A percentile compares a stretch with the other conserved stretches of the same genome.
phyloP scores from a whole-genome alignment of 2,797 vertebrate genomes.

The Cyclura pinguis region DNA sequence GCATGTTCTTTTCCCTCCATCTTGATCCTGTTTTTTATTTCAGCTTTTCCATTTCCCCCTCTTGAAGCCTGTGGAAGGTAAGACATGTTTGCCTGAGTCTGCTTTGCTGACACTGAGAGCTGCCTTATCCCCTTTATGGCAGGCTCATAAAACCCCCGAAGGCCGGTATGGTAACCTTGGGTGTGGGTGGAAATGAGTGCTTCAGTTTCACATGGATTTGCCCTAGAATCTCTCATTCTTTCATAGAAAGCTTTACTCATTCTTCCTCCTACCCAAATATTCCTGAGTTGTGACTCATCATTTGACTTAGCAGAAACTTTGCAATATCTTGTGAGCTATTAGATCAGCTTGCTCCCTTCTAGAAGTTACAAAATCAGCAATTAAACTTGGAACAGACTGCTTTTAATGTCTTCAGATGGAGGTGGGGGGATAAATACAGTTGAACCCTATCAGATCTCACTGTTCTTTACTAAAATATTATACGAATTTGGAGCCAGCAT shows the following conservation, averaged over 20 bases:
- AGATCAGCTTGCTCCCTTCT: fast-evolving
- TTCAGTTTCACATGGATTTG: conserved; percentile 11
- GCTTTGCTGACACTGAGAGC: background rate
- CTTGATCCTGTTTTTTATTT: background rate
- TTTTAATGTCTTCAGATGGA: background rate
- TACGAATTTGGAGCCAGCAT: no score
- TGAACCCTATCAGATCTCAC: background rate
- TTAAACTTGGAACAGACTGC: background rate
- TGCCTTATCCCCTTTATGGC: background rate
- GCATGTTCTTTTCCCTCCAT: background rate
- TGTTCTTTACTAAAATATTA: background rate
- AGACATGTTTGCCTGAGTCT: background rate
- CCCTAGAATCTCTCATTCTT: background rate
- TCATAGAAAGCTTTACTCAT: background rate
- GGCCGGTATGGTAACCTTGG: background rate
- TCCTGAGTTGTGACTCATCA: conserved; percentile 31
- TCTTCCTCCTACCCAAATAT: no score
- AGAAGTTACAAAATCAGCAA: background rate
- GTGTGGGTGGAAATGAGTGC: background rate
- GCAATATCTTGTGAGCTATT: no score
- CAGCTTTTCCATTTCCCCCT: background rate
- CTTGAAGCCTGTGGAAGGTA: background rate
- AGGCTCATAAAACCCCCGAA: background rate
- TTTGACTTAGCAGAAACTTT: fast-evolving
- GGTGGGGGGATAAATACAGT: background rate